Conservation (phyloP, 2,888 invertebrate species). For the Drosophila recens region DNA sequence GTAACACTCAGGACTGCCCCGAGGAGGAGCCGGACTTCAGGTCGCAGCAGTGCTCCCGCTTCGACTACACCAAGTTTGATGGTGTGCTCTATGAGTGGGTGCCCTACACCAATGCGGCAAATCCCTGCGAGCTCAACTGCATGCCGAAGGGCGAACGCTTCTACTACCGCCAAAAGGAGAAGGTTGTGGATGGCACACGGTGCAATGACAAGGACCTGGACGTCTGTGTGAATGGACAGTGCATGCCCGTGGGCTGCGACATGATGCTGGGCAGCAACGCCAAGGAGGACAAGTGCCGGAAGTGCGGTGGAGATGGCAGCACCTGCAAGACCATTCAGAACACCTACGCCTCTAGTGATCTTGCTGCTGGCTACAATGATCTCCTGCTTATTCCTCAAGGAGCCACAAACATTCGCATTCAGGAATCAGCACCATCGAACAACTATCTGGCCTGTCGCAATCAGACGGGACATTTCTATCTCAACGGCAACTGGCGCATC, state of each 20-base stretch:
- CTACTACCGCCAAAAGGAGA: slow-evolving; percentile 93
- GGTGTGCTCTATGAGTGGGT: slow-evolving; percentile 94
- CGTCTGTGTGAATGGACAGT: slow-evolving; percentile 97
- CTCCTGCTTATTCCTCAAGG: slow-evolving; percentile 95
- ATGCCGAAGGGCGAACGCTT: slow-evolving; percentile 96
- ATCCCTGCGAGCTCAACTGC: slow-evolving; percentile 97
- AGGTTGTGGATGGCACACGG: slow-evolving; percentile 93
- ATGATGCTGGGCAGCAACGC: slow-evolving; percentile 95
- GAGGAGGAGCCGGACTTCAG: slow-evolving; percentile 92
- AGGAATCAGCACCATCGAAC: slow-evolving; percentile 92
- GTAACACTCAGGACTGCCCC: slow-evolving; percentile 96
- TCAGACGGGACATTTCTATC: slow-evolving; percentile 92
- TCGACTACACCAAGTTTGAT: slow-evolving; percentile 92
- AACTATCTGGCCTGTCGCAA: slow-evolving; percentile 96
- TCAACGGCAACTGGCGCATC: slow-evolving; percentile 98
- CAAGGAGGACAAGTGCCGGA: slow-evolving; percentile 95
- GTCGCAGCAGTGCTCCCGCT: slow-evolving; percentile 94
- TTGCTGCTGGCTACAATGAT: slow-evolving; percentile 95
- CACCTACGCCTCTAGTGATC: slow-evolving; percentile 89
- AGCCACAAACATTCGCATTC: slow-evolving; percentile 94
- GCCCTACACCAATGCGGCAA: slow-evolving; percentile 94
- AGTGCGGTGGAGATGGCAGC: slow-evolving; percentile 96
- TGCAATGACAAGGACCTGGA: slow-evolving; percentile 93
- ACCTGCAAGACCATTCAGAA: slow-evolving; percentile 93
- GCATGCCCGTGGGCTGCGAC: slow-evolving; percentile 97